Evolutionary conservation across 2,113 vertebrate genomes (phyloP), one percentile per base, ranked within the genome.

Genomic region (Anthoscopus minutus): DNA sequence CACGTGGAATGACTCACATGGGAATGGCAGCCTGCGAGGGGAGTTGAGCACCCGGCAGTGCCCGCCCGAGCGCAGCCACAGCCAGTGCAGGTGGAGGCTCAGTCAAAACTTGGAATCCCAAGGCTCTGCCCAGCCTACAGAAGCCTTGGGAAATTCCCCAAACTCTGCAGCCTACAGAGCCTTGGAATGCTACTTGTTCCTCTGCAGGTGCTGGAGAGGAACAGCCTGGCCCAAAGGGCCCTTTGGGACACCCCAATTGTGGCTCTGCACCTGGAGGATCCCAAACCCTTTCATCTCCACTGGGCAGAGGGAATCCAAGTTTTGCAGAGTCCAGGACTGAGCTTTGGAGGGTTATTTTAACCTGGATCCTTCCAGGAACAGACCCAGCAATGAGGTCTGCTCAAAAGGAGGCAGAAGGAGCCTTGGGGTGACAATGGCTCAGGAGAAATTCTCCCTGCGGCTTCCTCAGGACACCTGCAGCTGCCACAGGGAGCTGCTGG

Each of bases 41-140:
- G 25, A 54, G 62, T 1, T 22, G 23, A 5, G 10, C 33, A 33
- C 11, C 9, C 31, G 10, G 25, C 0, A 3, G 5, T 5, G 9
- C 11, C 37, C 2, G 33, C 33, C 50, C 0, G 2, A 44, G 56
- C 2, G 3, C 8, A 13, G 38, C 25, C 0, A 1, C 44, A 23
- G 74, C 4, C 23, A 12, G 47, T 0, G 3, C 53, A 7, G 35
- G 33, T 0, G 4, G 44, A 53, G 42, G 42, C 38, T n/a, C 24
- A 13, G 21, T 56, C 25, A 31, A 31, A 25, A 25, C 13, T 1
- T 45, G 38, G 38, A 9, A 45, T 28, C 17, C 22, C 67, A 38
- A 72, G 28, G 57, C 18, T 72, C 33, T 84, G 38, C 33, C 45
- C 45, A 25, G 56, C 66, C 56, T 51, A 40, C 19, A 54, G 48